These are phyloP conservation scores for Proisotoma minuta DNA, from an alignment of 2,888 invertebrate species.

Conservation along the genomic window DNA sequence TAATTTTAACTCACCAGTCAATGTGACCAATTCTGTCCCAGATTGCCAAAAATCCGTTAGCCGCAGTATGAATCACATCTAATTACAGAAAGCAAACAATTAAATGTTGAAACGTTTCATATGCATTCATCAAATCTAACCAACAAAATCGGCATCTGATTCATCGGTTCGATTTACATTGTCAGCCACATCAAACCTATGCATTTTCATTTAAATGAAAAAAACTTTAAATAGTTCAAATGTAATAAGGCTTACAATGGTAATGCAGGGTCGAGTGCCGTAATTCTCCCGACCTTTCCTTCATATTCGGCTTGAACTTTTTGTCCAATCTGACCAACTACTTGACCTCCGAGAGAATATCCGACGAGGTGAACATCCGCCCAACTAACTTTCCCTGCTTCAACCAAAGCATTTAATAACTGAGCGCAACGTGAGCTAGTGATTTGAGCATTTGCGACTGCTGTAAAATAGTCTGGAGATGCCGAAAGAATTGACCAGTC, in stretches of 20 bases:
- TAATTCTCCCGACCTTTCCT: slow-evolving; percentile 4
- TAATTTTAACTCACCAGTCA: slow-evolving; percentile 4
- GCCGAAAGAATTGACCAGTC: slow-evolving; percentile 11
- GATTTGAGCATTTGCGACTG: slow-evolving; percentile 15
- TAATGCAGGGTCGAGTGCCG: not conserved
- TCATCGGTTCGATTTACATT: slow-evolving; percentile 7
- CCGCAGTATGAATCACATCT: slow-evolving; percentile 18
- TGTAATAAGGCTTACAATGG: not conserved
- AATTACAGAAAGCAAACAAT: too few relatives aligned
- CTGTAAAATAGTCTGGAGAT: slow-evolving; percentile 9
- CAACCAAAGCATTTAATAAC: slow-evolving; percentile 7
- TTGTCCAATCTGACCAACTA: slow-evolving; percentile 17
- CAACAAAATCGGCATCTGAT: slow-evolving; percentile 9
- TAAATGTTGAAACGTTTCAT: too few relatives aligned
- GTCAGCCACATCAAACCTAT: slow-evolving; percentile 18
- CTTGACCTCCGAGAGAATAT: slow-evolving; percentile 16
- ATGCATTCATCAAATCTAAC: too few relatives aligned
- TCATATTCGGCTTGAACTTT: slow-evolving; percentile 3
- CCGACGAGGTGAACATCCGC: slow-evolving; percentile 14
- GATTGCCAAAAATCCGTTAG: slow-evolving; percentile 8
- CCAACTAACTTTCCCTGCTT: not conserved
- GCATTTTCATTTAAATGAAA: not conserved
- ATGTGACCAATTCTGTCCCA: slow-evolving; percentile 8
- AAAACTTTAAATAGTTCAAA: not conserved
- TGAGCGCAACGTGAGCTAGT: not conserved